Evolutionary conservation across 2,113 vertebrate genomes (phyloP).

Genomic region (Trochalopteron elliotii): DNA sequence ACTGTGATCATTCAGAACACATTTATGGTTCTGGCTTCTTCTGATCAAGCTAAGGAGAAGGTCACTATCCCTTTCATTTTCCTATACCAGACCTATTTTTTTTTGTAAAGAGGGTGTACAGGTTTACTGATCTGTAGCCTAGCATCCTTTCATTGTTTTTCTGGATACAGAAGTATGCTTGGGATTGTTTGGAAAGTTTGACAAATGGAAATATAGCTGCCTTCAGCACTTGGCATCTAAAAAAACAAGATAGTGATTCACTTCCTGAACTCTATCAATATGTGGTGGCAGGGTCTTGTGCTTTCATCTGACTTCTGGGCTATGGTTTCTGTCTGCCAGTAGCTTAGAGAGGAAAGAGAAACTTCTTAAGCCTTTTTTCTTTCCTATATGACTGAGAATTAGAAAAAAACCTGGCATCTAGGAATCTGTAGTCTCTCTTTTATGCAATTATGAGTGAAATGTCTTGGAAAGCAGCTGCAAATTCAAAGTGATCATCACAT

Average conservation of each 20-base stretch:
- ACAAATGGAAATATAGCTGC: background rate
- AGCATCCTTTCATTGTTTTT: background rate
- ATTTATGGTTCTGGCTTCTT: background rate
- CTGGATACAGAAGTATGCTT: background rate
- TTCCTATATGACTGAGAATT: background rate
- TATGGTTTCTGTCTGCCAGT: rapidly evolving
- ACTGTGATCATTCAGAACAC: background rate
- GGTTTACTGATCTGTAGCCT: background rate
- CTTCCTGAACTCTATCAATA: background rate
- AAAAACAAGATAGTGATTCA: background rate
- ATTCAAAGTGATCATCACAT: background rate
- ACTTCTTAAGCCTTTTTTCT: background rate
- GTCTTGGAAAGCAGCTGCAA: background rate
- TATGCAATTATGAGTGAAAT: background rate
- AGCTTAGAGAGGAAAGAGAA: background rate
- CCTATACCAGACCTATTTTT: background rate
- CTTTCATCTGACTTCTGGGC: background rate
- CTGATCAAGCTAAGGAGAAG: background rate
- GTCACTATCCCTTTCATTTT: background rate
- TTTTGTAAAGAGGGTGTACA: background rate
- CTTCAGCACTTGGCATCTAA: background rate
- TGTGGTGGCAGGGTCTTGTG: background rate
- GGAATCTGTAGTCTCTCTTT: background rate
- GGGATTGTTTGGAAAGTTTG: background rate
- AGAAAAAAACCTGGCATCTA: background rate